Evolutionary conservation across 2,797 vertebrate genomes (phyloP).

Genomic region (Schizopygopsis malacanthus): DNA sequence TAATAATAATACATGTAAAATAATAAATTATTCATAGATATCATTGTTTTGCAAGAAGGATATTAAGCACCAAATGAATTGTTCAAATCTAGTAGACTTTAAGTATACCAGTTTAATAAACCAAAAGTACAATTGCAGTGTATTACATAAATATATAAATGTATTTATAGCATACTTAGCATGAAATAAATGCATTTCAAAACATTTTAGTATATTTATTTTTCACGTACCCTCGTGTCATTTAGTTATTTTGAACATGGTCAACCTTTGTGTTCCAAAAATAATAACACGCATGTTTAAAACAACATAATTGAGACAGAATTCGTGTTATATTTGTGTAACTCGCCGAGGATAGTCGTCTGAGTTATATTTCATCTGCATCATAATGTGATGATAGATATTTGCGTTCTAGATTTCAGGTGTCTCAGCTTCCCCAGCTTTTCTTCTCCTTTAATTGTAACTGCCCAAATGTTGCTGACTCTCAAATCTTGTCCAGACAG

Average conservation of each 20-base stretch:
- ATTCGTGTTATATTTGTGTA: neutral
- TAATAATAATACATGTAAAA: neutral
- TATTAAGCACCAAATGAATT: no score
- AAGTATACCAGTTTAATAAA: no score
- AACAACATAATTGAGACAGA: neutral
- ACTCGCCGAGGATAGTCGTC: neutral
- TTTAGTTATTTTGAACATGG: neutral
- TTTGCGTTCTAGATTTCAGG: neutral
- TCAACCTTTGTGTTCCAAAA: neutral
- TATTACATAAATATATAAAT: no score
- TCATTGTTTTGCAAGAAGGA: no score
- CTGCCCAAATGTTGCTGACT: slow-evolving; percentile 20
- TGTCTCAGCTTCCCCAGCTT: neutral
- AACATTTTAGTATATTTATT: no score
- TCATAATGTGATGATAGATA: neutral
- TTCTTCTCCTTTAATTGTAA: slow-evolving; percentile 31
- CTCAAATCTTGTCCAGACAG: slow-evolving; percentile 29
- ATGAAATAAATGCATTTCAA: no score
- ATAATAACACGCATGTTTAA: neutral
- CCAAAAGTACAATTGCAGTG: no score
- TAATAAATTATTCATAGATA: no score
- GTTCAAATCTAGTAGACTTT: no score
- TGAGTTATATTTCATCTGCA: neutral
- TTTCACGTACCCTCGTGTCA: neutral
- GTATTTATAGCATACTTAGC: no score